Evolutionary conservation across 2,797 vertebrate genomes (phyloP).

Genomic region (Melanotaenia pygmaea): DNA sequence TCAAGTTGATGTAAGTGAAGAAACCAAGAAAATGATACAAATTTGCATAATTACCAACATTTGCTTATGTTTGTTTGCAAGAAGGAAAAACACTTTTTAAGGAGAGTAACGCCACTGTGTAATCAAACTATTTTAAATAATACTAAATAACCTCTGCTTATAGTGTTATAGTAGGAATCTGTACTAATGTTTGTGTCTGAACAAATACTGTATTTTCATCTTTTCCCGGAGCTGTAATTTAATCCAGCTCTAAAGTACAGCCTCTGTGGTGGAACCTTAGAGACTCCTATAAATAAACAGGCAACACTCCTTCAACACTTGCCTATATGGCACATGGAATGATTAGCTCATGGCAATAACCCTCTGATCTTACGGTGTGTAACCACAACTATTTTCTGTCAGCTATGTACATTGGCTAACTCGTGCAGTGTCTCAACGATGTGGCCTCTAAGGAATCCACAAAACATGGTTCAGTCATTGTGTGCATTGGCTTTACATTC

Average conservation of each 20-base stretch:
- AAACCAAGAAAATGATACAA: constrained; percentile 1
- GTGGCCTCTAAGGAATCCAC: constrained; percentile 59
- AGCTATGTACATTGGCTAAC: constrained; percentile 65
- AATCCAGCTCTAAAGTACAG: constrained; percentile 74
- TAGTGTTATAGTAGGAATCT: constrained; percentile 44
- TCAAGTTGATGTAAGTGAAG: background rate
- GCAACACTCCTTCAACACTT: constrained; percentile 77
- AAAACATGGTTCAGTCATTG: constrained; percentile 40
- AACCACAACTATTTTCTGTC: constrained; percentile 76
- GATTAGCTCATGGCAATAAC: constrained; percentile 79
- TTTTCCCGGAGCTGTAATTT: constrained; percentile 78
- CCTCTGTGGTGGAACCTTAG: constrained; percentile 78
- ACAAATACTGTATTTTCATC: constrained; percentile 70
- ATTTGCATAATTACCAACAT: background rate
- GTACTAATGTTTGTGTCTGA: constrained; percentile 48
- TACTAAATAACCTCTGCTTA: constrained; percentile 8
- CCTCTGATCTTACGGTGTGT: constrained; percentile 75
- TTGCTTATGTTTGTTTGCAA: background rate
- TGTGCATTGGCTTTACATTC: constrained; percentile 17
- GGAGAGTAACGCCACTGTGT: background rate
- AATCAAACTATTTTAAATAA: constrained; percentile 12
- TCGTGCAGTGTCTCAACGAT: constrained; percentile 63
- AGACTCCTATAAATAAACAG: constrained; percentile 83
- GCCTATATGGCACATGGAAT: constrained; percentile 77
- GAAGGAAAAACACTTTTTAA: background rate